Evolutionary conservation across 2,888 invertebrate species (phyloP).

Genomic region (Oligia latruncula): DNA sequence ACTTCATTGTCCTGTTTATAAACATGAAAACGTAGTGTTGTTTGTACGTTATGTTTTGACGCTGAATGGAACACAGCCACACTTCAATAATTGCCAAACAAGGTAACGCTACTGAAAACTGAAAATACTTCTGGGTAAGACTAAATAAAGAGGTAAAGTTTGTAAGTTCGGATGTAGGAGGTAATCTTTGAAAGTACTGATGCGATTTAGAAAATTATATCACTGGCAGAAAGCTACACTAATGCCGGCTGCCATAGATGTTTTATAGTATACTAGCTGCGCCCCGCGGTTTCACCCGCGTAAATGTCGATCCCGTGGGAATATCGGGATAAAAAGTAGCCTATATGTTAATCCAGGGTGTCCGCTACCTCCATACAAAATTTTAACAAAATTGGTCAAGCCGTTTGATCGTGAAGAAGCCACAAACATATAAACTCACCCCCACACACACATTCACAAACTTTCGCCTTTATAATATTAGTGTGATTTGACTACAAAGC

Average conservation of each 20-base stretch:
- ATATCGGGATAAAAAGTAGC: too few relatives aligned
- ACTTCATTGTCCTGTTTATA: slow-evolving; percentile 19
- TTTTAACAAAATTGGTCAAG: too few relatives aligned
- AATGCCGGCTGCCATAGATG: neutral
- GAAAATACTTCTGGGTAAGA: neutral
- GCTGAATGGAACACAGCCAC: neutral
- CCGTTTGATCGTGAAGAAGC: too few relatives aligned
- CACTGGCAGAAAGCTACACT: neutral
- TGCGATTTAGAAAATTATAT: neutral
- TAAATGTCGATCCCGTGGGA: too few relatives aligned
- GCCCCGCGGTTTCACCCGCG: too few relatives aligned
- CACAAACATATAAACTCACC: too few relatives aligned
- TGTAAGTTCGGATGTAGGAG: neutral
- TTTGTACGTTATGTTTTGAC: slow-evolving; percentile 3
- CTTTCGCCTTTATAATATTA: too few relatives aligned
- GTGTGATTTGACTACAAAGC: neutral
- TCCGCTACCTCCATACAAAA: too few relatives aligned
- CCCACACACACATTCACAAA: too few relatives aligned
- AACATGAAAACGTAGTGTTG: slow-evolving; percentile 19
- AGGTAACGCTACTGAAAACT: neutral
- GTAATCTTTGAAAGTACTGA: neutral
- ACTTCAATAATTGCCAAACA: neutral
- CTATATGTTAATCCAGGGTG: too few relatives aligned
- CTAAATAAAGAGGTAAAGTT: neutral
- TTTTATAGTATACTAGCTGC: neutral